A percentile compares a stretch with the other conserved stretches of the same genome.
Conservation (phyloP, 1,140 invertebrate genomes). For the Pemphigus obesinymphae region DNA sequence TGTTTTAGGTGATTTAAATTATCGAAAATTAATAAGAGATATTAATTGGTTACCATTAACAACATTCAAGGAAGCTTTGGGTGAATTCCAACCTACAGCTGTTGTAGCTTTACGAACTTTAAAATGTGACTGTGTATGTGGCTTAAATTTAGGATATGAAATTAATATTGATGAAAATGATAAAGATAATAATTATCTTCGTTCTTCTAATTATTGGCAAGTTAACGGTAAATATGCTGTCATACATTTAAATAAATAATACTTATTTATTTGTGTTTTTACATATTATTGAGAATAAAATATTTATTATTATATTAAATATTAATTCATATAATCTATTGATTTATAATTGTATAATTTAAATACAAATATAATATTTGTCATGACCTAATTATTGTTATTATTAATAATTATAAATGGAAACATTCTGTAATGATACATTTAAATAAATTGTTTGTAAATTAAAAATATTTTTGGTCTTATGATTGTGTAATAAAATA, state of each 20-base stretch:
- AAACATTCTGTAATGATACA: too few relatives aligned
- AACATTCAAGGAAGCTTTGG: slow-evolving; percentile 65
- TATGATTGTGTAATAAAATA: too few relatives aligned
- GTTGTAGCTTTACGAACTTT: slow-evolving; percentile 77
- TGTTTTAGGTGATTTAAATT: slow-evolving; percentile 71
- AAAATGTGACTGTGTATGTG: slow-evolving; percentile 86
- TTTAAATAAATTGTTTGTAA: too few relatives aligned
- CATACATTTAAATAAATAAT: slow-evolving; percentile 53
- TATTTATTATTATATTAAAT: neutral
- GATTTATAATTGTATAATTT: neutral
- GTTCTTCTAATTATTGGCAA: slow-evolving; percentile 76
- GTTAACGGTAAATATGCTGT: slow-evolving; percentile 80
- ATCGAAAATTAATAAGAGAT: slow-evolving; percentile 89
- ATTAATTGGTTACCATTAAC: slow-evolving; percentile 72
- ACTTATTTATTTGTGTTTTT: neutral
- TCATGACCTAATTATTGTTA: neutral
- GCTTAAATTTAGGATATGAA: slow-evolving; percentile 54
- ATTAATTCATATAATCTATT: too few relatives aligned
- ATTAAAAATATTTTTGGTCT: too few relatives aligned
- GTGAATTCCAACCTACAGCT: slow-evolving; percentile 77
- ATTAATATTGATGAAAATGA: slow-evolving; percentile 49
- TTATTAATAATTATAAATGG: neutral
- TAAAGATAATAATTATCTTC: slow-evolving; percentile 58
- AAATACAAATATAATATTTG: neutral
- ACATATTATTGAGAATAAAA: neutral